Evolutionary conservation across 2,113 vertebrate genomes (phyloP), one percentile per base, ranked within the genome.

Genomic region (Mesoclemmys tuberculata): DNA sequence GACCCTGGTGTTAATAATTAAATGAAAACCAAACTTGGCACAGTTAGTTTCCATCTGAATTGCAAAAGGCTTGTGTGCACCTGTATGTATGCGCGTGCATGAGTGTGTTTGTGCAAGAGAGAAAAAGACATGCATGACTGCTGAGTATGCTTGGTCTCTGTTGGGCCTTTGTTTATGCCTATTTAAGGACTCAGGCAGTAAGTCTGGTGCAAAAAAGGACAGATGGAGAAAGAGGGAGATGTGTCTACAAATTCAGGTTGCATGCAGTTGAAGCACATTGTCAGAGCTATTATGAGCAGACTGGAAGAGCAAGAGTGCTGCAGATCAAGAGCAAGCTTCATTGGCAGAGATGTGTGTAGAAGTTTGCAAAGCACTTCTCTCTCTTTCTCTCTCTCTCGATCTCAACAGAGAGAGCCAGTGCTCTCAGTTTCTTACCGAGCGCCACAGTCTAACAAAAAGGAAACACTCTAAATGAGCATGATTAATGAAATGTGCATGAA

Each of bases 401-500:
- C 46, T 52, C 51, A 52, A 5, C 51, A 52, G 3, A 18, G 51
- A 52, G 51, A 52, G 18, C n/a, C 16, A 24, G 56, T 21, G 64
- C 46, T 84, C 35, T 54, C 51, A 51, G n/a, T 89, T 92, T 82
- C 49, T 75, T 44, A 3, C 16, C 1, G 4, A 93, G 44, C 79
- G 84, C 75, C 27, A 68, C 92, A 89, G 89, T 41, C 52, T 31
- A 68, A 78, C 82, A 82, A 87, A 84, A 52, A 80, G 44, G 75
- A 48, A 49, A 79, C 38, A 58, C 78, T 89, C 49, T 58, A 82
- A 55, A 91, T 82, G 49, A 95, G 24, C 35, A 87, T 79, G 52
- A 68, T 95, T 91, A 93, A 86, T 88, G 82, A 92, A 80, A 95
- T 35, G 85, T 89, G 85, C 13, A 13, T 41, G 83, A 94, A 95